Evolutionary conservation across 2,888 invertebrate species (phyloP).

Genomic region (Charanyca ferruginea): DNA sequence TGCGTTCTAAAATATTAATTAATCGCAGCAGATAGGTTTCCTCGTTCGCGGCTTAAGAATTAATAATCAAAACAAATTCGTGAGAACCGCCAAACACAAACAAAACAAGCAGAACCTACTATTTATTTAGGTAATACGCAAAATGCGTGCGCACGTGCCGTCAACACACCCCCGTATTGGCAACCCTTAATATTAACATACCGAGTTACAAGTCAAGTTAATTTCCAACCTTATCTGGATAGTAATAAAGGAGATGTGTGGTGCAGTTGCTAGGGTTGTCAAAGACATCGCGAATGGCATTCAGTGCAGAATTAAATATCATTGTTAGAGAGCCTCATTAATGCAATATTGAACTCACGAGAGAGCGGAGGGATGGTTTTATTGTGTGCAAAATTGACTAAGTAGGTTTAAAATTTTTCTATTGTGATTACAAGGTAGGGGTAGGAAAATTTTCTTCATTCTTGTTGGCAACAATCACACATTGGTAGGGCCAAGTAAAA

Average conservation of each 20-base stretch:
- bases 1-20: conserved; percentile 20
- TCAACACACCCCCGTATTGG: conserved; percentile 70
- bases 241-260: conserved; percentile 43
- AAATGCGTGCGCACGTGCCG: conserved; percentile 88
- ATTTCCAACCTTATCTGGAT: conserved; percentile 66
- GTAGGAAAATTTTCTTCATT: conserved; percentile 4
- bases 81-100: conserved; percentile 83
- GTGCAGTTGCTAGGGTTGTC: conserved; percentile 35
- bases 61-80: conserved; percentile 78
- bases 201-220: conserved; percentile 41
- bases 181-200: conserved; percentile 61
- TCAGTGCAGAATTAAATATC: conserved; percentile 88
- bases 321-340: conserved; percentile 88
- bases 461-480: neutral
- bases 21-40: conserved; percentile 37
- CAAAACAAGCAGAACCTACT: conserved; percentile 76
- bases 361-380: conserved; percentile 79
- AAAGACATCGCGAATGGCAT: conserved; percentile 77
- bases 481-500: neutral
- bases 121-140: conserved; percentile 90
- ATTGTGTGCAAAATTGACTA: conserved; percentile 86
- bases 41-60: conserved; percentile 56
- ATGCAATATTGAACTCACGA: conserved; percentile 87
- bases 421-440: conserved; percentile 54
- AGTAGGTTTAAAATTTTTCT: conserved; percentile 72